A percentile compares a stretch with the other conserved stretches of the same genome.
Conservation (phyloP, 2,888 invertebrate genomes). For the Drosophila phalerata region DNA sequence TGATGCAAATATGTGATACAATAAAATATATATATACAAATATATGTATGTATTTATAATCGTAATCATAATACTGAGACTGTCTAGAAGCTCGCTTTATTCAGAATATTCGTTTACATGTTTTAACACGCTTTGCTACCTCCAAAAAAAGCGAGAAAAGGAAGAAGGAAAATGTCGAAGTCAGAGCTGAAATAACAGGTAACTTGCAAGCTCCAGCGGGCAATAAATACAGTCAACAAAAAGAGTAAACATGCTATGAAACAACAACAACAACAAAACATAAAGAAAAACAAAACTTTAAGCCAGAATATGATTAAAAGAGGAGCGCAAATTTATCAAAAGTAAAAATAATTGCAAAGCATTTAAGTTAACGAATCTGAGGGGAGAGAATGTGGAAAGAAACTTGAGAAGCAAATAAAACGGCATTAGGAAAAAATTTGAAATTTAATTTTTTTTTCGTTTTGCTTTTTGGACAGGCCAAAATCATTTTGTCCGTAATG, state of each 20-base stretch:
- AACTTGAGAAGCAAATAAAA: slow-evolving; percentile 33
- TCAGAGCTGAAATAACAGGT: slow-evolving; percentile 21
- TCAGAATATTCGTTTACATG: slow-evolving; percentile 49
- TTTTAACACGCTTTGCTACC: slow-evolving; percentile 51
- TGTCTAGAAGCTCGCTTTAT: not conserved
- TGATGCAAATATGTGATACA: slow-evolving; percentile 16
- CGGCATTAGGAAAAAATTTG: slow-evolving; percentile 42
- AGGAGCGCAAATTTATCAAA: slow-evolving; percentile 25
- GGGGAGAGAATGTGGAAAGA: not conserved
- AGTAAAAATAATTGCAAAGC: slow-evolving; percentile 61
- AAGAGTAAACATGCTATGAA: slow-evolving; percentile 51
- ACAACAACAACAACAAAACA: slow-evolving; percentile 16
- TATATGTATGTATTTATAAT: slow-evolving; percentile 17
- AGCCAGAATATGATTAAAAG: slow-evolving; percentile 42
- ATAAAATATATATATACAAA: slow-evolving; percentile 17
- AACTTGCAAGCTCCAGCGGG: slow-evolving; percentile 60
- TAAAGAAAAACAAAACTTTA: slow-evolving; percentile 9
- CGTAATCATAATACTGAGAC: slow-evolving; percentile 14
- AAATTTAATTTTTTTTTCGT: slow-evolving; percentile 48
- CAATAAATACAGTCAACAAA: slow-evolving; percentile 71
- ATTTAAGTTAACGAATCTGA: slow-evolving; percentile 35
- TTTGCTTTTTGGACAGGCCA: slow-evolving; percentile 3
- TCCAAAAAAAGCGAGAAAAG: not conserved
- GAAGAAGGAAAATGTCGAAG: not conserved
- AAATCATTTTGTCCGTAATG: slow-evolving; percentile 52